A percentile compares a stretch with the other conserved stretches of the same genome.
Evolutionary conservation across 2,888 invertebrate genomes (phyloP).

Genomic region (Cephus sareptanus): DNA sequence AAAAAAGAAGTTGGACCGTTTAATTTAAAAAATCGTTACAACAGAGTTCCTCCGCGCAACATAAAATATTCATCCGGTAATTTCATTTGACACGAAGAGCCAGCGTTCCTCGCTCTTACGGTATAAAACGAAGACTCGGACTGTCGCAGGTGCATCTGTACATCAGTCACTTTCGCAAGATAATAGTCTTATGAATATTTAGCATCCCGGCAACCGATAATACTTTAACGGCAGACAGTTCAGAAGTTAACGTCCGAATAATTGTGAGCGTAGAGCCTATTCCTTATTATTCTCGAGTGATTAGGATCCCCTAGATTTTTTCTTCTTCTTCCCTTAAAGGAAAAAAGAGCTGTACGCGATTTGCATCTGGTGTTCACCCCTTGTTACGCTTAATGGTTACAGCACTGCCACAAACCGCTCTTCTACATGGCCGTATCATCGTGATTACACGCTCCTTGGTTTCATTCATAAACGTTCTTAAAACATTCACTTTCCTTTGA

Average conservation of each 20-base stretch:
- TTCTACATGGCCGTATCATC: constrained; percentile 5
- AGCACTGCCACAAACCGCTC: background rate
- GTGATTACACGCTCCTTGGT: constrained; percentile 19
- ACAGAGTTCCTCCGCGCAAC: constrained; percentile 38
- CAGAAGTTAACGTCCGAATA: background rate
- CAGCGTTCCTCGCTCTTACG: background rate
- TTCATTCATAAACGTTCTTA: constrained; percentile 18
- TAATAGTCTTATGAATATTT: background rate
- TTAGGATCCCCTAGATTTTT: background rate
- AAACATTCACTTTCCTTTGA: constrained; percentile 3
- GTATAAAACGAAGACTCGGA: background rate
- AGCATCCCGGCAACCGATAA: background rate
- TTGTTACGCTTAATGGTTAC: background rate
- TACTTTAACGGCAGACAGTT: background rate
- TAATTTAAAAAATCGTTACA: constrained; percentile 3
- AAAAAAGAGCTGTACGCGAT: background rate
- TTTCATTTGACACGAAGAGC: background rate
- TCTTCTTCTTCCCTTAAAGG: background rate
- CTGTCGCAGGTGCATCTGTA: background rate
- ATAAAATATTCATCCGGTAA: constrained; percentile 42
- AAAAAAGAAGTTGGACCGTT: constrained; percentile 9
- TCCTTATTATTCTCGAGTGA: background rate
- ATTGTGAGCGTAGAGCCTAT: background rate
- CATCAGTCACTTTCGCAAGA: background rate
- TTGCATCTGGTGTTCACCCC: background rate